Conservation (phyloP, 2,888 invertebrate species). For the Metallyticus violacea region DNA sequence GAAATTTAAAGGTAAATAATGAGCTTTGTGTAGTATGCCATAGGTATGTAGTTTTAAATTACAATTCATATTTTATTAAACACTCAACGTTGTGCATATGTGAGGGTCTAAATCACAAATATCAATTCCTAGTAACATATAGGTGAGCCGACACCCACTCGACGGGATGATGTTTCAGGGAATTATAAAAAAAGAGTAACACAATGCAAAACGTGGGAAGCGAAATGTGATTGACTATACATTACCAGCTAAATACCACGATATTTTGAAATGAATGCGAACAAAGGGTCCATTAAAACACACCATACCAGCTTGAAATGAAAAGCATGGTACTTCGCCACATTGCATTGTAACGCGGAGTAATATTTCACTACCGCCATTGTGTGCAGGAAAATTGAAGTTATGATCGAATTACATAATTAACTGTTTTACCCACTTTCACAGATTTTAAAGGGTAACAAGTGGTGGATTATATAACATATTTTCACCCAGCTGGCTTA, state of each 20-base stretch:
- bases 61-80: no score
- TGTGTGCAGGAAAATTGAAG: not conserved
- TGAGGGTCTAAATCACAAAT: no score
- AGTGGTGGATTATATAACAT: no score
- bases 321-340: not conserved
- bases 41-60: no score
- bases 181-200: not conserved
- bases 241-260: not conserved
- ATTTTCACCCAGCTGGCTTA: no score
- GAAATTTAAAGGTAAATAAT: no score
- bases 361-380: not conserved
- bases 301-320: not conserved
- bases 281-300: not conserved
- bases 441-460: not conserved
- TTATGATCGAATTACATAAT: not conserved
- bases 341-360: not conserved
- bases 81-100: no score
- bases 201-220: not conserved
- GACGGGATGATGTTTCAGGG: not conserved
- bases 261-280: not conserved
- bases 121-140: not conserved
- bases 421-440: not conserved
- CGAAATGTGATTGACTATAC: not conserved
- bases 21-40: no score
- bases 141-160: not conserved